Percentiles rank a stretch among this genome's conserved stretches.
phyloP scores from a whole-genome alignment of 1,140 invertebrate species.

The Sweltsa coloradensis region DNA sequence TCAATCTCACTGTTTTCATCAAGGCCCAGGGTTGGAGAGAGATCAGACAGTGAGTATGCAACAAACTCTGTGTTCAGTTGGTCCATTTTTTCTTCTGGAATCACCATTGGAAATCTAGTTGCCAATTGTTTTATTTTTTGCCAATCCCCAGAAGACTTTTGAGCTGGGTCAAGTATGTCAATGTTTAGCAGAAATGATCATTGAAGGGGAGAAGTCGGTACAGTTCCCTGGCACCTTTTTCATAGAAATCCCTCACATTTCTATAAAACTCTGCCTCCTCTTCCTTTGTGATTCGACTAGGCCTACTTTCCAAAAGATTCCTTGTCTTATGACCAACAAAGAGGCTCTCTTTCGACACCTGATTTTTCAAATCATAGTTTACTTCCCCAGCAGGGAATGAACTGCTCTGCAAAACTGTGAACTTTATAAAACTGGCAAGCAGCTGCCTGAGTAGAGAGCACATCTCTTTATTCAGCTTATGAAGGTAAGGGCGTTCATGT shows the following conservation, averaged over 20 bases:
- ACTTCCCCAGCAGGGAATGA: background rate
- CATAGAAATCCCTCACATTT: conserved; percentile 1
- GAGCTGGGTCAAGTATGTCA: background rate
- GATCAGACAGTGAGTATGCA: background rate
- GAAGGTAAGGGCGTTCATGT: conserved; percentile 1
- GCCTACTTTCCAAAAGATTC: background rate
- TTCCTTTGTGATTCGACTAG: background rate
- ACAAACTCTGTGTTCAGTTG: conserved; percentile 1
- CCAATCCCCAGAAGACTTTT: background rate
- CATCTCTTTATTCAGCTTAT: conserved; percentile 1
- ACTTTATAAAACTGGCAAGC: conserved; percentile 1
- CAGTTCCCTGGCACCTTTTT: background rate
- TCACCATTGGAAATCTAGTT: background rate
- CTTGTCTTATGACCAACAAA: conserved; percentile 1
- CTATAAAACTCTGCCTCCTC: conserved; percentile 1
- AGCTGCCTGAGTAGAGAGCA: background rate
- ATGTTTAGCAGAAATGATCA: background rate
- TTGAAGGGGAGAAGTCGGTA: conserved; percentile 2
- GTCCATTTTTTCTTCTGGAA: background rate
- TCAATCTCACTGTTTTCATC: background rate
- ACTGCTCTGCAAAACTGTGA: background rate
- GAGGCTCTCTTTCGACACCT: background rate
- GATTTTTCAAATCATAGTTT: background rate
- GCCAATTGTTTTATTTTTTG: background rate
- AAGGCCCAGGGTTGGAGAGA: background rate